A percentile compares a stretch with the other conserved stretches of the same genome.
Conservation (phyloP, 2,113 vertebrate species). For the Menidia beryllina region DNA sequence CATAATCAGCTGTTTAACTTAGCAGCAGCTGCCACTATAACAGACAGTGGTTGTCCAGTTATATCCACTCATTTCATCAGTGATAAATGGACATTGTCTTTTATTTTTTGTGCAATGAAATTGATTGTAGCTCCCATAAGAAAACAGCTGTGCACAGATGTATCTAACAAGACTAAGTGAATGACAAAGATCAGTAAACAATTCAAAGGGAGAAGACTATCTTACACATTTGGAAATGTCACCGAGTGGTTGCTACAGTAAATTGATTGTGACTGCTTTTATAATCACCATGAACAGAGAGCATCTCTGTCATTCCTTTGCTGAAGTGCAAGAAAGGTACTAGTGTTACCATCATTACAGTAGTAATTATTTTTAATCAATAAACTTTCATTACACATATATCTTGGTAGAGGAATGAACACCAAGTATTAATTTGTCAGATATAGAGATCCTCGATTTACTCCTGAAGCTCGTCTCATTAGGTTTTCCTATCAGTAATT, state of each 20-base stretch:
- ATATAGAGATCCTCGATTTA: constrained; percentile 7
- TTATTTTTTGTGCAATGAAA: neutral
- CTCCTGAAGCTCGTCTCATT: neutral
- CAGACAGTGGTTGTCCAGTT: neutral
- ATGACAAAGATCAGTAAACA: constrained; percentile 26
- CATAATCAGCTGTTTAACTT: neutral
- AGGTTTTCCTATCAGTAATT: neutral
- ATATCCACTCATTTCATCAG: neutral
- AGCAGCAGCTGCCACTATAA: neutral
- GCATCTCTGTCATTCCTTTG: neutral
- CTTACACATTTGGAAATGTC: constrained; percentile 14
- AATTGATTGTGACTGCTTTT: constrained; percentile 31
- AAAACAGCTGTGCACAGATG: neutral
- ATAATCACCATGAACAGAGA: constrained; percentile 22
- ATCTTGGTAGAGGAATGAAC: neutral
- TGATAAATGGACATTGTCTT: neutral
- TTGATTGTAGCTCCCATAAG: constrained; percentile 7
- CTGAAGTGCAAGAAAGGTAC: neutral
- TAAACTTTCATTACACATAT: neutral
- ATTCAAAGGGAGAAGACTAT: constrained; percentile 30
- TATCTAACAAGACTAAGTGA: constrained; percentile 5
- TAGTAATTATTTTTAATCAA: neutral
- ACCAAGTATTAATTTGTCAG: neutral
- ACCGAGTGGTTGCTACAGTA: neutral
- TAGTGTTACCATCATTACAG: neutral